These are phyloP conservation scores for Zaprionus nigranus DNA, from an alignment of 1,140 invertebrate genomes.

Conservation along the genomic window DNA sequence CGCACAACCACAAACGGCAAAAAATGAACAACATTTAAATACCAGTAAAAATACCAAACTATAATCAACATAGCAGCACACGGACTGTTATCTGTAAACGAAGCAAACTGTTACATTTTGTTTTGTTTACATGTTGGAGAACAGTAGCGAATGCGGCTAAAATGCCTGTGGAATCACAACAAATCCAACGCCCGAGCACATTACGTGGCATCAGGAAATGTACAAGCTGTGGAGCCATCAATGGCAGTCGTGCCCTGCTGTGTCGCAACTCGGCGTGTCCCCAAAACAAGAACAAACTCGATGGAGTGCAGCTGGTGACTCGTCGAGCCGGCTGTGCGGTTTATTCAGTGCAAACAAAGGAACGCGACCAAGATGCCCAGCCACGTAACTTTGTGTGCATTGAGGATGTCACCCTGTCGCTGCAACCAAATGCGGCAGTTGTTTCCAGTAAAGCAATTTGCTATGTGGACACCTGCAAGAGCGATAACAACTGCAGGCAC, in stretches of 20 bases:
- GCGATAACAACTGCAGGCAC: conserved; percentile 55
- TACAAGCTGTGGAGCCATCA: conserved; percentile 65
- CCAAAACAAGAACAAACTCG: conserved; percentile 61
- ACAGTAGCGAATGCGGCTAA: conserved; percentile 2
- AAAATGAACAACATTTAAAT: neutral
- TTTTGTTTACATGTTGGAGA: neutral
- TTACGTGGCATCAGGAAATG: conserved; percentile 71
- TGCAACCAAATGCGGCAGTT: conserved; percentile 62
- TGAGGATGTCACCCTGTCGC: conserved; percentile 58
- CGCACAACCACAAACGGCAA: too few relatives aligned
- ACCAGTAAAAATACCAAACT: neutral
- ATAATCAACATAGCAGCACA: conserved; percentile 10
- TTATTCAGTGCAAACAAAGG: conserved; percentile 67
- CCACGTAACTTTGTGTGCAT: conserved; percentile 72
- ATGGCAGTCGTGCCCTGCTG: conserved; percentile 66
- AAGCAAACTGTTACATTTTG: neutral
- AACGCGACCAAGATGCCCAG: conserved; percentile 55
- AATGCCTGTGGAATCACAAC: conserved; percentile 29
- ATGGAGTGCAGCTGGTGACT: conserved; percentile 64
- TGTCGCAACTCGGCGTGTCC: conserved; percentile 69
- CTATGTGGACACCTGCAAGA: conserved; percentile 65
- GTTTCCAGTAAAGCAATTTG: conserved; percentile 74
- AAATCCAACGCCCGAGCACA: conserved; percentile 22
- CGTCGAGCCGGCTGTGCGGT: conserved; percentile 43
- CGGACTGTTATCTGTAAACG: neutral